phyloP scores from a whole-genome alignment of 2,113 vertebrate genomes.

The Oreochromis spilurus region DNA sequence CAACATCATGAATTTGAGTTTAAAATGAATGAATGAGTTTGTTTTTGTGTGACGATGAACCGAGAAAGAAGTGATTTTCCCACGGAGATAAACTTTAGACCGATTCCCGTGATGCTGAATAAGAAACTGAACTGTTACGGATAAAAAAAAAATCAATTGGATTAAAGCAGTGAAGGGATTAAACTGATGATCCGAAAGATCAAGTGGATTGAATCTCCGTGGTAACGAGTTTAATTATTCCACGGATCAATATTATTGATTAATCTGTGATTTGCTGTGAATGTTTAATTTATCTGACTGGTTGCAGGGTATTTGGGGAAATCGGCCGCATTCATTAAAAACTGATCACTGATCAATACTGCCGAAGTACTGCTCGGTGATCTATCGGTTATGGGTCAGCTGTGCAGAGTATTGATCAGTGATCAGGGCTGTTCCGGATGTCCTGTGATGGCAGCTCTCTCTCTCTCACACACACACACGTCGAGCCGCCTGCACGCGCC shows the following conservation, averaged over 20 bases:
- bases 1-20: neutral
- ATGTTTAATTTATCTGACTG: neutral
- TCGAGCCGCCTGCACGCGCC: neutral
- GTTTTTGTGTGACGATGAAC: neutral
- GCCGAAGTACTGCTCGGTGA: neutral
- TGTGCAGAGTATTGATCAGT: neutral
- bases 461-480: neutral
- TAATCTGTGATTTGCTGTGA: neutral
- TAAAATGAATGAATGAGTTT: neutral
- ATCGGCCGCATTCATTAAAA: neutral
- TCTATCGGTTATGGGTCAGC: neutral
- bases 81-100: neutral
- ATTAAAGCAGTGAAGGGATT: neutral
- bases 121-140: neutral
- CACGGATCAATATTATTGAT: neutral
- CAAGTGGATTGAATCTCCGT: neutral
- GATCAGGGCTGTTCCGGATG: neutral
- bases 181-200: neutral
- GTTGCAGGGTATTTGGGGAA: neutral
- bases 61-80: neutral
- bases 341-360: neutral
- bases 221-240: neutral
- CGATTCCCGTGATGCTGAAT: neutral
- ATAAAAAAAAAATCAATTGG: neutral
- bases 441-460: neutral